Conservation (phyloP, 1,140 invertebrate genomes). For the Brachionus sp. region DNA sequence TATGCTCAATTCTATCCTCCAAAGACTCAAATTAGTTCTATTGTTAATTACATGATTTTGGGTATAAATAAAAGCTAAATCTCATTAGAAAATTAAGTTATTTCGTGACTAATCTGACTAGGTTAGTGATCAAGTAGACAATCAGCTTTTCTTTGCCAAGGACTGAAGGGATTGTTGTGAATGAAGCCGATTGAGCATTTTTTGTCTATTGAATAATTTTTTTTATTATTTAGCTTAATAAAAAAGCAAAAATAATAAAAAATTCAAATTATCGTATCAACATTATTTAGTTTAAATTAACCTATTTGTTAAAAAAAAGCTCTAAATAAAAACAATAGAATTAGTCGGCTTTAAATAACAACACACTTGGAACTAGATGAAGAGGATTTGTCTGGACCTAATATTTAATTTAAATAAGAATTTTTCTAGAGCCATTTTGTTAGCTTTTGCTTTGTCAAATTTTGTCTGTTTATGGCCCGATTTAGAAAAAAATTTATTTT, state of each 20-base stretch:
- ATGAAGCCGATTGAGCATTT: neutral
- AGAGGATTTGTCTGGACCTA: neutral
- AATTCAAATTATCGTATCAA: neutral
- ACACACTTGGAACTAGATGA: neutral
- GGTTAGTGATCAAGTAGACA: too few relatives aligned
- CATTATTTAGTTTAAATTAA: neutral
- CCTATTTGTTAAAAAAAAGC: neutral
- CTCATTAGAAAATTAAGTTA: too few relatives aligned
- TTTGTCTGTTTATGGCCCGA: neutral
- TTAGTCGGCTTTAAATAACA: neutral
- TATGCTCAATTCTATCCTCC: neutral
- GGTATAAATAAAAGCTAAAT: neutral
- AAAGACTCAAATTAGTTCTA: neutral
- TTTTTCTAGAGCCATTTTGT: neutral
- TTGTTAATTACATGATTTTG: neutral
- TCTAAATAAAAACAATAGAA: neutral
- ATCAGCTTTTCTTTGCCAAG: neutral
- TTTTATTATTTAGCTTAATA: neutral
- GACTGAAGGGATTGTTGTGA: neutral
- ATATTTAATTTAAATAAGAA: neutral
- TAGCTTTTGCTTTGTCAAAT: neutral
- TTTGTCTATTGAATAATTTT: neutral
- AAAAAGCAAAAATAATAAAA: neutral
- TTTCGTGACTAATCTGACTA: too few relatives aligned
- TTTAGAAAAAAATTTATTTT: neutral